A percentile compares a stretch with the other conserved stretches of the same genome.
Evolutionary conservation across 2,888 invertebrate genomes (phyloP).

Genomic region (Ligdia adustata): DNA sequence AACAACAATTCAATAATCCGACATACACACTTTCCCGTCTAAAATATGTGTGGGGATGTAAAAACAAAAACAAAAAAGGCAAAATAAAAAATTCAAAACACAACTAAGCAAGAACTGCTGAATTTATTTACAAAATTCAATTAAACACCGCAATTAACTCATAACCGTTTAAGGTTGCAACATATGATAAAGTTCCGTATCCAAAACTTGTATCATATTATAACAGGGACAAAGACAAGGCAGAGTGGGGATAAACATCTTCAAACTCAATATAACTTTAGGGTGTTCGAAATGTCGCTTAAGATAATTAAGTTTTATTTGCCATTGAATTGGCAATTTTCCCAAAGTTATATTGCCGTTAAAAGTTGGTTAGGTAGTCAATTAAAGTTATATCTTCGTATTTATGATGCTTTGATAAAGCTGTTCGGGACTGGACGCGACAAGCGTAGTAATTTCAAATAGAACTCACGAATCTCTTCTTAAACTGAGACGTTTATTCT

Average conservation of each 20-base stretch:
- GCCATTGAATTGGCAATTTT: slow-evolving; percentile 36
- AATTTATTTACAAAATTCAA: slow-evolving; percentile 7
- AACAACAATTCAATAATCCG: no score
- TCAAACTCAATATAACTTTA: slow-evolving; percentile 38
- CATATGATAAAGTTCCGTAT: slow-evolving; percentile 20
- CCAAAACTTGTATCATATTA: slow-evolving; percentile 7
- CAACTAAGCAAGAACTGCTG: no score
- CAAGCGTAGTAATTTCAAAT: no score
- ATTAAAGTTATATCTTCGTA: slow-evolving; percentile 33
- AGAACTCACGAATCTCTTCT: no score
- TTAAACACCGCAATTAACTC: neutral
- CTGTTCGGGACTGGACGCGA: slow-evolving; percentile 6
- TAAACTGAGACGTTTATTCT: no score
- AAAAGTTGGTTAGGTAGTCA: slow-evolving; percentile 31
- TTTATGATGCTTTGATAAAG: slow-evolving; percentile 26
- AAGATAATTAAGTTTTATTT: slow-evolving; percentile 40
- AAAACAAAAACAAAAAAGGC: no score
- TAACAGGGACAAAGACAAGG: slow-evolving; percentile 12
- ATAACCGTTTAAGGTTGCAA: slow-evolving; percentile 13
- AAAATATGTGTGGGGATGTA: no score
- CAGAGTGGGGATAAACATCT: slow-evolving; percentile 11
- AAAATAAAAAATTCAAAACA: no score
- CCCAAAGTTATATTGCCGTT: slow-evolving; percentile 28
- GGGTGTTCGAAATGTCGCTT: slow-evolving; percentile 35
- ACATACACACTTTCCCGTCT: no score